Conservation (phyloP, 2,113 vertebrate species). For the Brachypteracias leptosomus region DNA sequence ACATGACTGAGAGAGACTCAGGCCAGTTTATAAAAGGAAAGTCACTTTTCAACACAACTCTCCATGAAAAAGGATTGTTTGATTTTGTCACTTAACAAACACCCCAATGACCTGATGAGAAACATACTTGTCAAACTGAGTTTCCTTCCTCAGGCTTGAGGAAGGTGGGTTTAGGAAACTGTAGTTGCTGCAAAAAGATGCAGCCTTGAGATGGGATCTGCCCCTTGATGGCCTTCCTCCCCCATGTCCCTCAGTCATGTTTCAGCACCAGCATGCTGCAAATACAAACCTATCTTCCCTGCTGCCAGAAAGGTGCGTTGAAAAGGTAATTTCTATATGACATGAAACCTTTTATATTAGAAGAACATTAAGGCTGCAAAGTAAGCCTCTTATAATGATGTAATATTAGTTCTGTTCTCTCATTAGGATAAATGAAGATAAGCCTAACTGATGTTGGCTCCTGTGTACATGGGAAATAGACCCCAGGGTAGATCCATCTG, state of each 20-base stretch:
- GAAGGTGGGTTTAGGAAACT: neutral
- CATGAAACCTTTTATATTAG: neutral
- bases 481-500: rapidly evolving
- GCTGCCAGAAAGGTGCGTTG: neutral
- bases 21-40: conserved; percentile 27
- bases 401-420: neutral
- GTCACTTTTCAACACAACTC: neutral
- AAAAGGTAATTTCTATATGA: neutral
- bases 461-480: neutral
- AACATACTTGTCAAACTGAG: neutral
- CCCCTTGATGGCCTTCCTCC: neutral
- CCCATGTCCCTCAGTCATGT: rapidly evolving
- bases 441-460: neutral
- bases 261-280: neutral
- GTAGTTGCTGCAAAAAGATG: neutral
- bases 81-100: conserved; percentile 1
- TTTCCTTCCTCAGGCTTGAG: neutral
- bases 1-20: neutral
- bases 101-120: neutral
- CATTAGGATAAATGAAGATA: neutral
- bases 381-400: neutral
- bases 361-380: neutral
- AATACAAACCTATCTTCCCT: neutral
- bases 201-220: neutral
- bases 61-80: neutral